Evolutionary conservation across 2,888 invertebrate species (phyloP), one percentile per base, ranked within the genome.

Genomic region (Sphaeridia pumilis): DNA sequence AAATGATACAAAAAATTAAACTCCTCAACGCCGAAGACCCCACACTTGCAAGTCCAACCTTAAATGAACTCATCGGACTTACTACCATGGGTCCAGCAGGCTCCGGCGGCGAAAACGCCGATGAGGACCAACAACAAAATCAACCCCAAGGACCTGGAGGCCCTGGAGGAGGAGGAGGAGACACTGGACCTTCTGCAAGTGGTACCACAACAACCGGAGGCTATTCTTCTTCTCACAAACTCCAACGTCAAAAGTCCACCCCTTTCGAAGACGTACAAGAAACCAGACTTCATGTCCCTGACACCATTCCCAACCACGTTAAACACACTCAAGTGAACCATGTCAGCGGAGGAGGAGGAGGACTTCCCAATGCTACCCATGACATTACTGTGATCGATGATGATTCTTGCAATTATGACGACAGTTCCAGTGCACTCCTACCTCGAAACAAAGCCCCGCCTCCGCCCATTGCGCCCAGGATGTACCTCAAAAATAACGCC

Each of bases 1-100:
- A 64, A 42, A 64, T 64, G 64, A 87, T 88, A 68, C 86, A 87
- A 71, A 88, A 88, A 74, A 88, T 88, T 69, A 81, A 83, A 67
- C 78, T 88, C 69, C 74, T 88, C 58, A 79, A 79, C 66, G 79
- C 77, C 56, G 83, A 84, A 68, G 77, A 79, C 44, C 73, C 75
- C 38, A 66, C 53, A 65, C 64, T 57, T 65, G 61, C 52, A 64
- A 69, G 54, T 49, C 75, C 63, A 69, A 75, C 36, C 14, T 60
- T 64, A 58, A 63, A 64, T 54, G 62, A 64, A 52, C 56, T 64
- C 49, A 62, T 62, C 31, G 61, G 62, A 14, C 56, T 62, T 25
- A 63, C 60, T 27, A 57, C 60, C 46, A 52, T 61, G 51, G 59
- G 58, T 43, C 57, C 58, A 21, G 17, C 44, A 2, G 27, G 25